Percentiles rank a stretch among this genome's conserved stretches.
phyloP scores from a whole-genome alignment of 2,888 invertebrate genomes.

The Orthonevra nobilis region DNA sequence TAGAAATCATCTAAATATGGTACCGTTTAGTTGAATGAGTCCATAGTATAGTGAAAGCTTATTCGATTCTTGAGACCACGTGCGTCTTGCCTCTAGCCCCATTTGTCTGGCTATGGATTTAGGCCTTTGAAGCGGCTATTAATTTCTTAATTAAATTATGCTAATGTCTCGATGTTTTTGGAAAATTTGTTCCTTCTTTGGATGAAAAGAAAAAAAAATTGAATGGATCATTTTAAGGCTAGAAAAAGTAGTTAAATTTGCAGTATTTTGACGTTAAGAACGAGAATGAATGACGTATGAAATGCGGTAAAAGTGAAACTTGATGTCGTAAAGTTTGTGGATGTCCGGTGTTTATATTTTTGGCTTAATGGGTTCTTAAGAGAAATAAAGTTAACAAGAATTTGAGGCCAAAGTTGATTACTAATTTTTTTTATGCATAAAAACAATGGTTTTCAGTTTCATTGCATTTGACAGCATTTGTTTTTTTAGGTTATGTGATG shows the following conservation, averaged over 20 bases:
- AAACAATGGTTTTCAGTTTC: neutral
- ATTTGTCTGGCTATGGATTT: slow-evolving; percentile 11
- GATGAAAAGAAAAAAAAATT: slow-evolving; percentile 11
- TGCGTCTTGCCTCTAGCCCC: slow-evolving; percentile 9
- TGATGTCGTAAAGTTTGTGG: neutral
- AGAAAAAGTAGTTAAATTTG: slow-evolving; percentile 10
- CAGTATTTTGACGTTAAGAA: neutral
- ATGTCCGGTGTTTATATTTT: slow-evolving; percentile 23
- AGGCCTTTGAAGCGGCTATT: slow-evolving; percentile 7
- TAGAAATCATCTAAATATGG: neutral
- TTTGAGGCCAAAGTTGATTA: slow-evolving; percentile 6
- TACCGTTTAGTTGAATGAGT: neutral
- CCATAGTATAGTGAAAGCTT: slow-evolving; percentile 16
- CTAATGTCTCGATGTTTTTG: slow-evolving; percentile 24
- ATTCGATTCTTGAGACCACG: neutral
- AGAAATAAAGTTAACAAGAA: neutral
- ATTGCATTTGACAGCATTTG: too few relatives aligned
- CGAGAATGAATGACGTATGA: neutral
- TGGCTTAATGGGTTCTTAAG: neutral
- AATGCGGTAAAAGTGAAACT: slow-evolving; percentile 41
- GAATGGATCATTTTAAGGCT: slow-evolving; percentile 14
- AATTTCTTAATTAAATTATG: slow-evolving; percentile 19
- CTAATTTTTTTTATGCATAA: neutral
- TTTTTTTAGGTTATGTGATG: slow-evolving; percentile 8
- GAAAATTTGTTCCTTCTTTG: slow-evolving; percentile 19